phyloP scores from a whole-genome alignment of 2,113 vertebrate species.

The Mesoclemmys tuberculata region DNA sequence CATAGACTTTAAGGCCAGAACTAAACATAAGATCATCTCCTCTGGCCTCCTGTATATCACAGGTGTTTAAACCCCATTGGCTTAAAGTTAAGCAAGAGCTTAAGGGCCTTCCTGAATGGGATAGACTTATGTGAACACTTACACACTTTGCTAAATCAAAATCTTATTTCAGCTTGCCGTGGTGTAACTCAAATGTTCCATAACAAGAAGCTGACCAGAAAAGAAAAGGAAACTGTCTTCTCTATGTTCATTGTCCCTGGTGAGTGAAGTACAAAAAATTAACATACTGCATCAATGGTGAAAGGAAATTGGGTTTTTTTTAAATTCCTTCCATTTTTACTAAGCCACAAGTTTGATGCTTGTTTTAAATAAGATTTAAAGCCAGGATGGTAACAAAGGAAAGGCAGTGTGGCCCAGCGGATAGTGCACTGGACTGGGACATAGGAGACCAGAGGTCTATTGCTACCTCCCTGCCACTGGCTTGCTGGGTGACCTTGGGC shows the following conservation, averaged over 20 bases:
- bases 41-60: conserved; percentile 28
- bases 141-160: background rate
- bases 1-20: conserved; percentile 37
- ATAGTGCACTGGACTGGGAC: background rate
- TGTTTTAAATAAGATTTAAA: conserved; percentile 58
- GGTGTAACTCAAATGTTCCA: background rate
- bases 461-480: background rate
- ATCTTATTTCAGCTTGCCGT: background rate
- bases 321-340: background rate
- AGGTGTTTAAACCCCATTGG: conserved; percentile 5
- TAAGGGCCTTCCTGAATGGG: background rate
- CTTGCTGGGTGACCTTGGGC: rapidly evolving
- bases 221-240: background rate
- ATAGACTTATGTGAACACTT: no score
- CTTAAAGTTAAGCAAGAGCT: background rate
- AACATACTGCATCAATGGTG: background rate
- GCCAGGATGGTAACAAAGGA: background rate
- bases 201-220: conserved; percentile 24
- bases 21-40: conserved; percentile 42
- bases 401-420: background rate
- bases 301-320: background rate
- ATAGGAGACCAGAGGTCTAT: background rate
- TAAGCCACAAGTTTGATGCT: conserved; percentile 13
- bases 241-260: background rate
- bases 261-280: conserved; percentile 7